Evolutionary conservation across 1,140 invertebrate genomes (phyloP).

Genomic region (Scaptomyza graminum): DNA sequence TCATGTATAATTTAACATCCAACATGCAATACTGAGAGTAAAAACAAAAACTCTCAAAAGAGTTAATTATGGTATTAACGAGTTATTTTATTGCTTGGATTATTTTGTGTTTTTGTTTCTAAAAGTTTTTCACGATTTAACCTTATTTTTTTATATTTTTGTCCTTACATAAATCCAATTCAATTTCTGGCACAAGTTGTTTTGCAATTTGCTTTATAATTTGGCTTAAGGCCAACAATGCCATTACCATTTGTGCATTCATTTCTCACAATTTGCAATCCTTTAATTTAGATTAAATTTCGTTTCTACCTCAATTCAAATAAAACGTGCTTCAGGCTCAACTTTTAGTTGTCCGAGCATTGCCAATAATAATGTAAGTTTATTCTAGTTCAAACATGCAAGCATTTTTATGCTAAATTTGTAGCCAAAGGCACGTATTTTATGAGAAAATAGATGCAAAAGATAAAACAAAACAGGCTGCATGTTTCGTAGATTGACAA

Average conservation of each 20-base stretch:
- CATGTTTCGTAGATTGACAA: no score
- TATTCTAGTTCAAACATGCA: constrained; percentile 4
- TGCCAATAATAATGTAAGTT: constrained; percentile 30
- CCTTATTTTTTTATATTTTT: no score
- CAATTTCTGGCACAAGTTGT: not conserved
- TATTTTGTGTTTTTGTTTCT: no score
- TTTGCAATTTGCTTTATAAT: not conserved
- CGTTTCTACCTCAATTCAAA: constrained; percentile 3
- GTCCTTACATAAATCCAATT: not conserved
- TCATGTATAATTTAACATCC: not conserved
- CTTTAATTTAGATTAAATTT: constrained; percentile 24
- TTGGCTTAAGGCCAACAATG: not conserved
- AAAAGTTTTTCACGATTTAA: no score
- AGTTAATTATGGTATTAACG: no score
- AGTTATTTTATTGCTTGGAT: no score
- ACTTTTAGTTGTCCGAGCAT: not conserved
- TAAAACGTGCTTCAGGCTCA: not conserved
- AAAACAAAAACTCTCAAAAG: no score
- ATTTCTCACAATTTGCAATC: constrained; percentile 20
- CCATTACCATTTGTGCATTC: not conserved
- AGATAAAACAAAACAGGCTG: not conserved
- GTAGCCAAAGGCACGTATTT: not conserved
- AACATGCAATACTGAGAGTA: no score
- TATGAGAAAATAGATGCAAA: not conserved
- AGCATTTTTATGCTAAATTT: not conserved